Evolutionary conservation across 2,888 invertebrate species (phyloP), one percentile per base, ranked within the genome.

Genomic region (Frankliniella fusca): DNA sequence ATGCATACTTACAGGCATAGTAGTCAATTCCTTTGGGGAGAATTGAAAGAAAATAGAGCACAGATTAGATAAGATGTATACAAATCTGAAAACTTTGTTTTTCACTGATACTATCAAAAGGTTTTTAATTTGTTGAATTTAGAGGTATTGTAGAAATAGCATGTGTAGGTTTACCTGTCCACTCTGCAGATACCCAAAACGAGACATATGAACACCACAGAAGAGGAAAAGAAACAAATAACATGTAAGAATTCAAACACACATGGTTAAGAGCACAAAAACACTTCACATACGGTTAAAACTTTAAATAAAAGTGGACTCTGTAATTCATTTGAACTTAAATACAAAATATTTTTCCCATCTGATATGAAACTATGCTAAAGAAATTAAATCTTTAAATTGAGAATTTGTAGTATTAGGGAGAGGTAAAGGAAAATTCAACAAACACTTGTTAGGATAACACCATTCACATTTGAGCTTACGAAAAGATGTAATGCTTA

Each of bases 1-100:
- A 80, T 83, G 83, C 82, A 83, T 86, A 86, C 86, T 86, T 86
- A 86, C 86, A 83, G 86, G 86, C 80, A 86, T 85, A 84, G 86
- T 85, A 83, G 86, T 86, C 84, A 85, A 85, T 84, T 85, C 86
- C 86, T 86, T 83, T 54, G 81, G 27, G 1, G 20, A 61, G 61
- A 20, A 61, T 7, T 7, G n/a, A 18, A 18, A 61, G 18, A 61
- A 61, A 61, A 61, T 15, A 54, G 8, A 54, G 8, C 3, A 54
- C 12, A 54, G 5, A 38, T 38, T 38, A 38, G 38, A 38, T 38
- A 38, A 3, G 38, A 2, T 38, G 38, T 38, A 38, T 38, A 38
- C 38, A 38, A 38, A 38, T 38, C 38, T 5, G 5, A 38, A 5
- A 5, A 38, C 38, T 38, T 38, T 3, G 38, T 38, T 38, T 38